Conservation (phyloP, 2,888 invertebrate species). For the Melieria crassipennis region DNA sequence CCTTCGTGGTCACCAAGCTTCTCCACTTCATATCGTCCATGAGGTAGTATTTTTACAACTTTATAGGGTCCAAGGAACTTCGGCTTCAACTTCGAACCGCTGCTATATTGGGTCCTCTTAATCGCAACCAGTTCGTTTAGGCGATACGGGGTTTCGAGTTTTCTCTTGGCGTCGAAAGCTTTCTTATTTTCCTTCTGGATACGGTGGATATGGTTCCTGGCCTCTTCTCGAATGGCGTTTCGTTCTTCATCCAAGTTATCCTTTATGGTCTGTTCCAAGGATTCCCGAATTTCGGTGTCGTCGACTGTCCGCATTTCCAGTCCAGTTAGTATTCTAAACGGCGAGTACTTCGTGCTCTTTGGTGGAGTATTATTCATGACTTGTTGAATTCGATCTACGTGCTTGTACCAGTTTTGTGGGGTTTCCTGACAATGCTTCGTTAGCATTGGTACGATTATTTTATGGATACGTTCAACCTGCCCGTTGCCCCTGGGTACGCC, state of each 20-base stretch:
- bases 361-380: constrained; percentile 38
- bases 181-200: constrained; percentile 27
- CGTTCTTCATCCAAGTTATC: neutral
- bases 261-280: neutral
- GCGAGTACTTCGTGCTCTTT: constrained; percentile 42
- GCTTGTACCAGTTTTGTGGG: constrained; percentile 18
- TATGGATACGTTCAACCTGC: constrained; percentile 8
- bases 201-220: constrained; percentile 10
- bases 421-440: constrained; percentile 2
- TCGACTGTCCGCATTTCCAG: constrained; percentile 19
- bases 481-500: constrained; percentile 34
- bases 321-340: constrained; percentile 34
- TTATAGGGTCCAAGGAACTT: constrained; percentile 30
- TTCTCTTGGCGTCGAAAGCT: constrained; percentile 1
- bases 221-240: constrained; percentile 16
- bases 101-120: constrained; percentile 31
- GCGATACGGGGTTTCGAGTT: neutral
- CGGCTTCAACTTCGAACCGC: constrained; percentile 11
- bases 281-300: neutral
- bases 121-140: constrained; percentile 19
- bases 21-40: constrained; percentile 36
- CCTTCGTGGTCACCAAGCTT: constrained; percentile 34
- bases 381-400: constrained; percentile 46
- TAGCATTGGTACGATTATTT: constrained; percentile 10
- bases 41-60: constrained; percentile 7